phyloP scores from a whole-genome alignment of 2,888 invertebrate genomes.

The Branchipolynoe longqiensis region DNA sequence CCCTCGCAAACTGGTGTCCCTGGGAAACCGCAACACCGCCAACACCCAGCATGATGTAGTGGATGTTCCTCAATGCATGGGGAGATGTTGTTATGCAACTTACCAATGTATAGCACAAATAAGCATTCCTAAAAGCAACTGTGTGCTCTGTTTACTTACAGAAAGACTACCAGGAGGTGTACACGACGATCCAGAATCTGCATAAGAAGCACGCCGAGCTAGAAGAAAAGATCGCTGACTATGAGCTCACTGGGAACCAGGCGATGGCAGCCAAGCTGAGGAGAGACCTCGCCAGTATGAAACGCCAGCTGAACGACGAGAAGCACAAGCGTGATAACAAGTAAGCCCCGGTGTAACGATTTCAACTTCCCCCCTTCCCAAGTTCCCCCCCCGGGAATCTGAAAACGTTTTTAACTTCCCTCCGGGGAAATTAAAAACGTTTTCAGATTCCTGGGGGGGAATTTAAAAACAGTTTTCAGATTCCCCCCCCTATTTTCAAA shows the following conservation, averaged over 20 bases:
- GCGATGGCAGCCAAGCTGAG: background rate
- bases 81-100: background rate
- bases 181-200: conserved; percentile 7
- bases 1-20: background rate
- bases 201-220: background rate
- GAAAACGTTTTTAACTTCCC: no score
- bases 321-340: conserved; percentile 16
- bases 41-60: background rate
- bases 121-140: background rate
- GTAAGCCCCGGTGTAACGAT: no score
- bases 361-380: no score
- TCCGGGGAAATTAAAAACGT: no score
- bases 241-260: background rate
- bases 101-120: background rate
- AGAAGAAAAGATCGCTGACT: background rate
- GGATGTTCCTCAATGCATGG: background rate
- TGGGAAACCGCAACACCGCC: background rate
- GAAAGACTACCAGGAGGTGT: conserved; percentile 46
- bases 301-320: background rate
- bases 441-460: no score
- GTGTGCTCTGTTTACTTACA: background rate
- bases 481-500: no score
- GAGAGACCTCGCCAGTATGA: background rate
- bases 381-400: no score
- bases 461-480: no score